These are phyloP conservation scores for Numenius arquata DNA, from an alignment of 2,113 vertebrate genomes.

Conservation along the genomic window DNA sequence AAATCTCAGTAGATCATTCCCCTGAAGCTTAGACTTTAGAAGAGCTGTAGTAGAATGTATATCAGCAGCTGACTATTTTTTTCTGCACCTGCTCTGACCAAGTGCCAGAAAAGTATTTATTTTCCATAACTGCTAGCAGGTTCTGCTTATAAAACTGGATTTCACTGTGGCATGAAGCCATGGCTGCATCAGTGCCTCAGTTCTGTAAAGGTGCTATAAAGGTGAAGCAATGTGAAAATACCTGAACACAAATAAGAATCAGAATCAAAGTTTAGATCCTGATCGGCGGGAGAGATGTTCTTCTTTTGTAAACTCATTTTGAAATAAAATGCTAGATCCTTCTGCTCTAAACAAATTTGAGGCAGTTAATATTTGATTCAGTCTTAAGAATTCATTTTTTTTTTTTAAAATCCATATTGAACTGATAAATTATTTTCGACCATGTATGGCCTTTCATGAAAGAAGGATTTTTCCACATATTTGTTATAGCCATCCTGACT, in stretches of 20 bases:
- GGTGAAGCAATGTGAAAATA: not conserved
- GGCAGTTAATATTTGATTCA: not conserved
- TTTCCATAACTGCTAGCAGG: not conserved
- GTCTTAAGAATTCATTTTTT: not conserved
- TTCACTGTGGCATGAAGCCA: not conserved
- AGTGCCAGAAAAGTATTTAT: not conserved
- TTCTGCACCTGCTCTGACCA: conserved; percentile 34
- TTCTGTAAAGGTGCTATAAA: not conserved
- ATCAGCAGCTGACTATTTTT: conserved; percentile 13
- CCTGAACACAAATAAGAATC: not conserved
- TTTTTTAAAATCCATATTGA: not conserved
- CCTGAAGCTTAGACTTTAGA: not conserved
- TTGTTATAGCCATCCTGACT: not conserved
- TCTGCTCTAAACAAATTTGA: not conserved
- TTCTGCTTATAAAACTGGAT: not conserved
- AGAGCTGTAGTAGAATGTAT: not conserved
- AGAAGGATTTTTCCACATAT: not conserved
- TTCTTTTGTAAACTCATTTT: not conserved
- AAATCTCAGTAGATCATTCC: conserved; percentile 8
- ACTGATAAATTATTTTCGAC: not conserved
- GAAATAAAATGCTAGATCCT: not conserved
- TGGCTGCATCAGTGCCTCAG: not conserved
- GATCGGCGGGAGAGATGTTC: not conserved
- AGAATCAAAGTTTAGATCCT: not conserved
- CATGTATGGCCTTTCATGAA: not conserved